Conservation (phyloP, 2,113 vertebrate genomes). For the Otus sunia region DNA sequence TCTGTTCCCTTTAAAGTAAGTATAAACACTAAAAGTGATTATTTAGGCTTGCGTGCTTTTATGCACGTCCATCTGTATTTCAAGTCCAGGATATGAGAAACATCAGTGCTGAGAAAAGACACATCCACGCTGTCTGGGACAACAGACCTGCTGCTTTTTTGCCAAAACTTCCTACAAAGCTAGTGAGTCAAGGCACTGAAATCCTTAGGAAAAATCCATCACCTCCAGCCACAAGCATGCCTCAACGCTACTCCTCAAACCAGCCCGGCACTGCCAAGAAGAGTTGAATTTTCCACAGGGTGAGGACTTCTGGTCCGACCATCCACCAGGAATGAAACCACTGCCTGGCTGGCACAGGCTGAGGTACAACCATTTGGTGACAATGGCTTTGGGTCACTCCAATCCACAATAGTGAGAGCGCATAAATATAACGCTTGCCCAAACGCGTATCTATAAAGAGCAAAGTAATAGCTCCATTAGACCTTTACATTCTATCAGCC, state of each 20-base stretch:
- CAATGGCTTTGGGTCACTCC: background rate
- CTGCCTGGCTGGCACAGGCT: background rate
- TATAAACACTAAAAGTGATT: background rate
- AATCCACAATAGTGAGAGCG: background rate
- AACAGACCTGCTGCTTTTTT: background rate
- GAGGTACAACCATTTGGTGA: background rate
- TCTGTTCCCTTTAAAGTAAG: background rate
- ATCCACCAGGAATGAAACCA: background rate
- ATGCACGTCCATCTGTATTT: background rate
- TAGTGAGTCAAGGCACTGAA: background rate
- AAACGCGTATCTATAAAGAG: background rate
- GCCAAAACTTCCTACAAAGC: background rate
- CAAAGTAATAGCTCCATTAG: slow-evolving; percentile 32
- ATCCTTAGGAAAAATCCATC: background rate
- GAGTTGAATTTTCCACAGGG: background rate
- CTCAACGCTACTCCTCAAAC: background rate
- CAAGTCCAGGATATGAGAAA: background rate
- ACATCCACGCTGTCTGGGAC: background rate
- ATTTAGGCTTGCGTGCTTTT: background rate
- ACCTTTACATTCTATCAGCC: slow-evolving; percentile 39
- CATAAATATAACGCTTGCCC: background rate
- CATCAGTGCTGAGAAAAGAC: background rate
- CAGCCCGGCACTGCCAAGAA: background rate
- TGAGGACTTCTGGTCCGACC: background rate
- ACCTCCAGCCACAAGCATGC: background rate